Evolutionary conservation across 2,888 invertebrate genomes (phyloP).

Genomic region (Macrophya alboannulata): DNA sequence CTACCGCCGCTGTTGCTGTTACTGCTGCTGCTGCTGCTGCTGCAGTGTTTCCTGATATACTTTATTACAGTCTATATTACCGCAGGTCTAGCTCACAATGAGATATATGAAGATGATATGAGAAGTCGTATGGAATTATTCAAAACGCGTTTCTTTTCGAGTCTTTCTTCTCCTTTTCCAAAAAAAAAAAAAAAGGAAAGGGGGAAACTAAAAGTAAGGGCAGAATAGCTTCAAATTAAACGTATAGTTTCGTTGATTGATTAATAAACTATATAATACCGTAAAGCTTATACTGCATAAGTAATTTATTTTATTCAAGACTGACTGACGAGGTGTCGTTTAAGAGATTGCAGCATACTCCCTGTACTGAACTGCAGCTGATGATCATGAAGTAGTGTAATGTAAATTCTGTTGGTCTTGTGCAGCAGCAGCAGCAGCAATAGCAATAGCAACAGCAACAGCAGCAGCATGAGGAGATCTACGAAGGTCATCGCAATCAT

Average conservation of each 20-base stretch:
- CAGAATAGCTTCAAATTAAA: neutral
- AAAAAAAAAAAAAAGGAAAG: no score
- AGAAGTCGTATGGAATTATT: neutral
- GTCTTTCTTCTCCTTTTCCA: neutral
- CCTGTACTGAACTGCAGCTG: neutral
- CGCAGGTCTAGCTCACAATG: no score
- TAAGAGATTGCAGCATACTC: neutral
- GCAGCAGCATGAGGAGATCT: slow-evolving; percentile 3
- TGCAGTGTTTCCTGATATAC: slow-evolving; percentile 24
- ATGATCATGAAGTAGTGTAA: neutral
- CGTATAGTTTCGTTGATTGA: neutral
- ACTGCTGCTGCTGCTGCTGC: neutral
- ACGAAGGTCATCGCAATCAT: slow-evolving; percentile 74
- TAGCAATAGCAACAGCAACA: neutral
- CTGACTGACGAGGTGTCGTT: neutral
- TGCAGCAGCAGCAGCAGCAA: neutral
- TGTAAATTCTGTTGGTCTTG: neutral
- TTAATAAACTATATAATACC: neutral
- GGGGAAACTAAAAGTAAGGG: no score
- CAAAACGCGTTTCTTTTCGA: neutral
- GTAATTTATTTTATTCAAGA: neutral
- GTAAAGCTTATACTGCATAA: neutral
- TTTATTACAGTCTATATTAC: slow-evolving; percentile 24
- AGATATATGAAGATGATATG: neutral
- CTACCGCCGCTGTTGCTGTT: neutral